These are phyloP conservation scores for Bufo gargarizans DNA, from an alignment of 2,113 vertebrate species.

Conservation along the genomic window DNA sequence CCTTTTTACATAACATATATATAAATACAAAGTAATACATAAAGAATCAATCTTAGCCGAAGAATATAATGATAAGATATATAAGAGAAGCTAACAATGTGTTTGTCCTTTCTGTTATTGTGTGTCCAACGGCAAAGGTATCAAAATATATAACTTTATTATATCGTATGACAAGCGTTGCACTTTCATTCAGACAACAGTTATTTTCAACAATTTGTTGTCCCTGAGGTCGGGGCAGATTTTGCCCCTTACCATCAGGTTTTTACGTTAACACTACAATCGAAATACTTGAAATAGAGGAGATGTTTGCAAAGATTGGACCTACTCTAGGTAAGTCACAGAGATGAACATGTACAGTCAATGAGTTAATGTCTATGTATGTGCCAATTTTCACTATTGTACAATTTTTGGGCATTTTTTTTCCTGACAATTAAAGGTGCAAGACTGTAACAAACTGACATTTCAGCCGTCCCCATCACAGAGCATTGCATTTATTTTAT, in stretches of 20 bases:
- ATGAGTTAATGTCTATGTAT: slow-evolving; percentile 70
- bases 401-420: slow-evolving; percentile 69
- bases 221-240: slow-evolving; percentile 56
- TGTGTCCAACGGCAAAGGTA: slow-evolving; percentile 68
- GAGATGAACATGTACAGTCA: slow-evolving; percentile 69
- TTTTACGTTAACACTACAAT: slow-evolving; percentile 75
- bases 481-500: slow-evolving; percentile 57
- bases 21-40: background rate
- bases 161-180: slow-evolving; percentile 73
- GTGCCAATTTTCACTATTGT: slow-evolving; percentile 82
- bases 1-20: background rate
- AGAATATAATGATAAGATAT: slow-evolving; percentile 37
- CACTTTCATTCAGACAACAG: slow-evolving; percentile 73
- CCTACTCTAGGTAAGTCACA: slow-evolving; percentile 66
- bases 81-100: slow-evolving; percentile 12
- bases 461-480: slow-evolving; percentile 66
- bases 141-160: slow-evolving; percentile 63
- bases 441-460: slow-evolving; percentile 65
- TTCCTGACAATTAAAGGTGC: slow-evolving; percentile 67
- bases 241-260: slow-evolving; percentile 72
- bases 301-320: slow-evolving; percentile 65
- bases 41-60: background rate
- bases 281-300: slow-evolving; percentile 82
- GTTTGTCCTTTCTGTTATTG: slow-evolving; percentile 60
- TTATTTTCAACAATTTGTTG: slow-evolving; percentile 67